Evolutionary conservation across 2,888 invertebrate genomes (phyloP).

Genomic region (Philopedon plagiatum): DNA sequence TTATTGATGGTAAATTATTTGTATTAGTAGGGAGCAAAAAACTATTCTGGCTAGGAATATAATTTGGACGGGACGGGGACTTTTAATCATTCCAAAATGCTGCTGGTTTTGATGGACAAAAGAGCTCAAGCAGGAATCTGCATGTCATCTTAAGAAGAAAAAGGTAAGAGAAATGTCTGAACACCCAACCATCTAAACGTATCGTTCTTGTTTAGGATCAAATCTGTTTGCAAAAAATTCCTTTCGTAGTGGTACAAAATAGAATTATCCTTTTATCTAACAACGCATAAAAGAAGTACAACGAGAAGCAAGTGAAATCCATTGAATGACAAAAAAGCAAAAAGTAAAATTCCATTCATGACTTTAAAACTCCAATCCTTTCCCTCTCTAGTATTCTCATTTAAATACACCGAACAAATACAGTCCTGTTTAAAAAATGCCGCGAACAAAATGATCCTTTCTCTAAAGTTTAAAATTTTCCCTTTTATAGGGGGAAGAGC

Average conservation of each 20-base stretch:
- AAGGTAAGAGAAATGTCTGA: too few species aligned
- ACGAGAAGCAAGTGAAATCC: conserved; percentile 4
- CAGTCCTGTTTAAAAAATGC: conserved; percentile 33
- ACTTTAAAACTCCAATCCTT: conserved; percentile 29
- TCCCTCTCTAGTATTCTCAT: conserved; percentile 35
- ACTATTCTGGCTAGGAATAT: too few species aligned
- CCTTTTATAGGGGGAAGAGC: conserved; percentile 32
- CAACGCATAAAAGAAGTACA: not conserved
- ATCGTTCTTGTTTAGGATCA: too few species aligned
- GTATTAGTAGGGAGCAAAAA: too few species aligned
- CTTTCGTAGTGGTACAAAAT: not conserved
- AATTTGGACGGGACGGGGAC: too few species aligned
- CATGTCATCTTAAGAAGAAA: too few species aligned
- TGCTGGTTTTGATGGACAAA: too few species aligned
- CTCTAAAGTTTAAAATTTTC: conserved; percentile 39
- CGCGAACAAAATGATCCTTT: conserved; percentile 44
- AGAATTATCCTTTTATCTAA: not conserved
- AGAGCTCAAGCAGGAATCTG: too few species aligned
- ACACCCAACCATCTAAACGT: too few species aligned
- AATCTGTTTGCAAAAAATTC: too few species aligned
- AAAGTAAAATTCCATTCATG: conserved; percentile 22
- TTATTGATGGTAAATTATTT: too few species aligned
- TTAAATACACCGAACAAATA: conserved; percentile 35
- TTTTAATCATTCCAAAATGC: too few species aligned
- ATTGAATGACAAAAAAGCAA: conserved; percentile 9